Evolutionary conservation across 2,113 vertebrate species (phyloP).

Genomic region (Phrynosoma platyrhinos): DNA sequence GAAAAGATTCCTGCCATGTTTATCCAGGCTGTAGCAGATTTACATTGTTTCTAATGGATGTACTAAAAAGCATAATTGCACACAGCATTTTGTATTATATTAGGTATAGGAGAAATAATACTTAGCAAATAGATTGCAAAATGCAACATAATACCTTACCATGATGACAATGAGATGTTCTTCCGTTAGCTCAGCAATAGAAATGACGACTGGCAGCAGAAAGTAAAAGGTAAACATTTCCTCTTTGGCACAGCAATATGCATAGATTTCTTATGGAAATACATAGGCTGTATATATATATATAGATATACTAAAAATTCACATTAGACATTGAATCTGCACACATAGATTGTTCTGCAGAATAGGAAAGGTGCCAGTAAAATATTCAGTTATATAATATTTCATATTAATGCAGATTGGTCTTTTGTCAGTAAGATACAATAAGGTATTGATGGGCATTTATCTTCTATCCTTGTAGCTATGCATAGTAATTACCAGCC

Average conservation of each 20-base stretch:
- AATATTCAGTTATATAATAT: constrained; percentile 27
- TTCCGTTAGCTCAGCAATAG: constrained; percentile 61
- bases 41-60: constrained; percentile 29
- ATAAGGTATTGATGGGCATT: neutral
- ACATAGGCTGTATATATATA: constrained; percentile 29
- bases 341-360: constrained; percentile 46
- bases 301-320: constrained; percentile 53
- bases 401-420: constrained; percentile 24
- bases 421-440: constrained; percentile 16
- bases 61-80: constrained; percentile 50
- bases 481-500: neutral
- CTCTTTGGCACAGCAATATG: constrained; percentile 54
- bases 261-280: constrained; percentile 64
- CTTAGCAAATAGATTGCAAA: constrained; percentile 43
- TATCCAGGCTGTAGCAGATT: neutral
- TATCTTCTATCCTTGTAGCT: constrained; percentile 14
- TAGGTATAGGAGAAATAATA: neutral
- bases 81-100: constrained; percentile 32
- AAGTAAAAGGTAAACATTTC: constrained; percentile 61
- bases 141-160: constrained; percentile 33
- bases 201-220: constrained; percentile 63
- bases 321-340: constrained; percentile 49
- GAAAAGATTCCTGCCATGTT: constrained; percentile 9
- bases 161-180: constrained; percentile 53
- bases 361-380: constrained; percentile 22